Evolutionary conservation across 2,113 vertebrate genomes (phyloP).

Genomic region (Grus americana): DNA sequence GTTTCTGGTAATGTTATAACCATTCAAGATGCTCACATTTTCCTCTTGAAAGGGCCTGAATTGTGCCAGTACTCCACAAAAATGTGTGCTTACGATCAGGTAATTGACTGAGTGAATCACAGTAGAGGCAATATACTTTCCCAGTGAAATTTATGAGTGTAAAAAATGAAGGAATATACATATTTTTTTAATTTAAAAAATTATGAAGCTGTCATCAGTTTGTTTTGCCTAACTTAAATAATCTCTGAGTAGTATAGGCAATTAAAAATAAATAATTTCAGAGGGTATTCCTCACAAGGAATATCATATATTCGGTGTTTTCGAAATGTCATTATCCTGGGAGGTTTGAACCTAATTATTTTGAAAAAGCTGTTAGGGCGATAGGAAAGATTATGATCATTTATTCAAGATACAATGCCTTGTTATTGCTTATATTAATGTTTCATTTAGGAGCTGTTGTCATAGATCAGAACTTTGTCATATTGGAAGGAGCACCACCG

Average conservation of each 20-base stretch:
- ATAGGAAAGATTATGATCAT: background rate
- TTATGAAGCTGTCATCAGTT: background rate
- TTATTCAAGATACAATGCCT: background rate
- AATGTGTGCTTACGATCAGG: background rate
- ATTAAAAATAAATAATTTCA: background rate
- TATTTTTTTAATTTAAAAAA: background rate
- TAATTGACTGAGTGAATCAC: background rate
- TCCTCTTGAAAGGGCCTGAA: background rate
- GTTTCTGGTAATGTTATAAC: background rate
- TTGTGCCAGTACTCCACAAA: background rate
- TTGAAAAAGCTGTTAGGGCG: background rate
- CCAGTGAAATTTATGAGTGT: background rate
- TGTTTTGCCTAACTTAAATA: background rate
- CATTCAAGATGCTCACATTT: background rate
- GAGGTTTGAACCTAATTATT: background rate
- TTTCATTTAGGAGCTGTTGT: background rate
- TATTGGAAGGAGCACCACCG: background rate
- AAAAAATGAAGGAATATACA: background rate
- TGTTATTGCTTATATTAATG: background rate
- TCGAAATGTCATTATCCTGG: background rate
- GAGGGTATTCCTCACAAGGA: background rate
- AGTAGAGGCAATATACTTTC: background rate
- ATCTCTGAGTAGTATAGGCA: background rate
- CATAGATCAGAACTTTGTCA: background rate
- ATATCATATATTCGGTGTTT: background rate